Conservation (phyloP, 2,888 invertebrate species). For the Meliscaeva auricollis region DNA sequence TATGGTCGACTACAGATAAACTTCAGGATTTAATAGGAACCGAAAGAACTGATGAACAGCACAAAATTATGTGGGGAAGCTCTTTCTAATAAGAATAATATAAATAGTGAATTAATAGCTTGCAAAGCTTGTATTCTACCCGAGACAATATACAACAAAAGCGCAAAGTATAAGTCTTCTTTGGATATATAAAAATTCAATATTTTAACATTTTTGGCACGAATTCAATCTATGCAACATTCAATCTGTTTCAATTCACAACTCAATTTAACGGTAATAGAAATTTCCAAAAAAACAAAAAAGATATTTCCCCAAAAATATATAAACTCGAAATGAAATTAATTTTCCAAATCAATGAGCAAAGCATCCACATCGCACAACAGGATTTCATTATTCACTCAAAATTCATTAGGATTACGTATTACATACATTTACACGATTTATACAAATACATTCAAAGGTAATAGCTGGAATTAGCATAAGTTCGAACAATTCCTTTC, state of each 20-base stretch:
- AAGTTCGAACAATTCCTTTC: conserved; percentile 40
- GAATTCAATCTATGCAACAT: neutral
- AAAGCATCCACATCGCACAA: conserved; percentile 53
- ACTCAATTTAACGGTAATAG: conserved; percentile 39
- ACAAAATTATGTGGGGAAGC: too few species aligned
- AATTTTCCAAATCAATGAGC: conserved; percentile 64
- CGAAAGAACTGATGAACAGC: too few species aligned
- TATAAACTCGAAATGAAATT: conserved; percentile 31
- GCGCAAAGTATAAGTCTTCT: too few species aligned
- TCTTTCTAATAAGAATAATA: too few species aligned
- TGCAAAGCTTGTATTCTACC: too few species aligned
- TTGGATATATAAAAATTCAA: too few species aligned
- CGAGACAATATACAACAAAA: too few species aligned
- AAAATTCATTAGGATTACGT: conserved; percentile 55
- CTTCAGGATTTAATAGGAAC: too few species aligned
- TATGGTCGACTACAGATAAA: too few species aligned
- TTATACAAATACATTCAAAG: neutral
- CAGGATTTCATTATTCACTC: conserved; percentile 27
- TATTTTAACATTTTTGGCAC: neutral
- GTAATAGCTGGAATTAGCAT: conserved; percentile 55
- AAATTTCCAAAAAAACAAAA: neutral
- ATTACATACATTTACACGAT: neutral
- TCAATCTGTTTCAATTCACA: conserved; percentile 12
- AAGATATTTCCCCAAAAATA: neutral
- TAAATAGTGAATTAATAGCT: too few species aligned